phyloP scores from a whole-genome alignment of 2,113 vertebrate species.

The Tychaedon coryphoeus region DNA sequence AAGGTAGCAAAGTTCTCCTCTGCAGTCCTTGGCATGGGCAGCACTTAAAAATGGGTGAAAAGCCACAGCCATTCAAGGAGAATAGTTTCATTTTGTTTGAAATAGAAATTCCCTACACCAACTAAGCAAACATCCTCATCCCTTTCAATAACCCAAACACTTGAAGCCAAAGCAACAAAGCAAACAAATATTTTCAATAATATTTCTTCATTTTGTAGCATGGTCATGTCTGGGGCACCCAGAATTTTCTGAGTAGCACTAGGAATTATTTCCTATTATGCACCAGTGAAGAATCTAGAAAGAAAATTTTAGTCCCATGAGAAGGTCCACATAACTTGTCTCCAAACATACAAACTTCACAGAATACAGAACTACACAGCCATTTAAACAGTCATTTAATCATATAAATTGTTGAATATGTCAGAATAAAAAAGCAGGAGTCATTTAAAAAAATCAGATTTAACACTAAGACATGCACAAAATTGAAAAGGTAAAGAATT shows the following conservation, averaged over 20 bases:
- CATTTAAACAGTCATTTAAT: not conserved
- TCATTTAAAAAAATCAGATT: not conserved
- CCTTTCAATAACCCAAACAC: not conserved
- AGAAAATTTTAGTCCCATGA: not conserved
- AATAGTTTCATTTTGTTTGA: not conserved
- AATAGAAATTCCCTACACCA: not conserved
- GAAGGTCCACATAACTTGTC: not conserved
- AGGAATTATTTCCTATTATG: not conserved
- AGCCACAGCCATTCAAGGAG: not conserved
- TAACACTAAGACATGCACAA: not conserved
- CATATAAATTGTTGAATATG: not conserved
- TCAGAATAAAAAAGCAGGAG: not conserved
- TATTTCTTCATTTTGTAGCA: not conserved
- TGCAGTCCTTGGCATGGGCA: not conserved
- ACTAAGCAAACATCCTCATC: not conserved
- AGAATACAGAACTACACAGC: not conserved
- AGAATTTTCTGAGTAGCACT: not conserved
- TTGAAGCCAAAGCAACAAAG: not conserved
- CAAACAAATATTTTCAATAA: not conserved
- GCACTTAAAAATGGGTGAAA: not conserved
- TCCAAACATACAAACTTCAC: not conserved
- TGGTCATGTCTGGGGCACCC: not conserved
- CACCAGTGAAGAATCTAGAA: not conserved
- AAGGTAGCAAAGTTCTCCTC: not conserved
- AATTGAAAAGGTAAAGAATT: not conserved